phyloP scores from a whole-genome alignment of 2,113 vertebrate species.

The Capreolus pygargus region DNA sequence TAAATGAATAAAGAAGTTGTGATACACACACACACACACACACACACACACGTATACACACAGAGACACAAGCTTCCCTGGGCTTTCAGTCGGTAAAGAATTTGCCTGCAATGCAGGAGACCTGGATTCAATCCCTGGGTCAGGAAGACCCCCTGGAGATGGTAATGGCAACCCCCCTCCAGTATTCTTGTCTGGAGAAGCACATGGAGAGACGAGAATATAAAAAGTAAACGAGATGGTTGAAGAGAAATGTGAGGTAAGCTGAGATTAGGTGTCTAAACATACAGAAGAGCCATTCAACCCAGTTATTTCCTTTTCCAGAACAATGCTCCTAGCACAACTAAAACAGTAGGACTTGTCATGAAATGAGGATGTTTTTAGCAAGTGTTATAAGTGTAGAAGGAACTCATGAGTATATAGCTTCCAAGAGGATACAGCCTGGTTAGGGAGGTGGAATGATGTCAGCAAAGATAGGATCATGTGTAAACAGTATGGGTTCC shows the following conservation, averaged over 20 bases:
- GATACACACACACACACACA: too few relatives aligned
- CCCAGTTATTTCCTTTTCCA: neutral
- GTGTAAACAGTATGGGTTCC: too few relatives aligned
- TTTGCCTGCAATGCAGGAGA: neutral
- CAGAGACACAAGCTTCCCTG: neutral
- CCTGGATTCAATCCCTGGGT: neutral
- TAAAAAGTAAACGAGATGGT: too few relatives aligned
- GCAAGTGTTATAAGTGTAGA: too few relatives aligned
- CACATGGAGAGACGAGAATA: neutral
- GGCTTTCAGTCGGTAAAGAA: neutral
- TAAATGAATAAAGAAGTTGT: neutral
- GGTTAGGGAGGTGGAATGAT: too few relatives aligned
- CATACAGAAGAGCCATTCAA: neutral
- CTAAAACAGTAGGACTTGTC: neutral
- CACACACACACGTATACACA: neutral
- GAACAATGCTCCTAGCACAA: neutral
- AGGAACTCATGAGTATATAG: too few relatives aligned
- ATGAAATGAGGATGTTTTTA: neutral
- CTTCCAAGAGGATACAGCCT: too few relatives aligned
- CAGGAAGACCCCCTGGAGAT: neutral
- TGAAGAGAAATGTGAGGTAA: neutral
- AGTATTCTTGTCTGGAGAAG: neutral
- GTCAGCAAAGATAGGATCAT: too few relatives aligned
- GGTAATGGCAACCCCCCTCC: neutral
- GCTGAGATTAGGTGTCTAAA: neutral